A percentile compares a stretch with the other conserved stretches of the same genome.
These are phyloP conservation scores for Sakesphorus luctuosus DNA, from an alignment of 2,113 vertebrate genomes.

Conservation along the genomic window DNA sequence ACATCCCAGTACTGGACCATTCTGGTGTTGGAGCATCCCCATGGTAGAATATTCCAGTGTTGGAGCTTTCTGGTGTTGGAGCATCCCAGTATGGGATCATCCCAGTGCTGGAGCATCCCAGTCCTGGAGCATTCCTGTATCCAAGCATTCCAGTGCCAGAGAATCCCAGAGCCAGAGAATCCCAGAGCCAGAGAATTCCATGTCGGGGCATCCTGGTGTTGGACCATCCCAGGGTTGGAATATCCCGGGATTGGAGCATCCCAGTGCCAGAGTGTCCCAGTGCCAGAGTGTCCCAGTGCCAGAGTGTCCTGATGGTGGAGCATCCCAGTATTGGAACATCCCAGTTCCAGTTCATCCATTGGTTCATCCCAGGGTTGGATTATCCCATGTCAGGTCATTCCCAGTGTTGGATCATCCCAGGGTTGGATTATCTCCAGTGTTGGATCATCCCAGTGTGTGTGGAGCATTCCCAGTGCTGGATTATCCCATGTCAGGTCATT, in stretches of 20 bases:
- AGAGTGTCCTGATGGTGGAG: fast-evolving
- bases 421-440: too few relatives aligned
- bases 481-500: too few relatives aligned
- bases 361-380: too few relatives aligned
- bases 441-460: too few relatives aligned
- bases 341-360: too few relatives aligned
- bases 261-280: fast-evolving
- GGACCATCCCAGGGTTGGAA: fast-evolving
- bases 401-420: too few relatives aligned
- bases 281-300: fast-evolving
- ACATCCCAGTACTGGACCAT: not conserved
- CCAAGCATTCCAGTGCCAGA: too few relatives aligned
- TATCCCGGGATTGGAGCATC: not conserved
- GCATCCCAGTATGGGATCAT: fast-evolving
- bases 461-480: too few relatives aligned
- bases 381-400: too few relatives aligned
- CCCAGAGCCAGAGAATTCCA: too few relatives aligned
- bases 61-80: fast-evolving
- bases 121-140: fast-evolving
- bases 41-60: fast-evolving
- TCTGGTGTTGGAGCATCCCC: not conserved
- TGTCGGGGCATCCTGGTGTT: fast-evolving
- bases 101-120: fast-evolving
- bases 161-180: too few relatives aligned
- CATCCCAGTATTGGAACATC: fast-evolving